Conservation (phyloP, 2,797 vertebrate genomes). For the Geotrypetes seraphini region DNA sequence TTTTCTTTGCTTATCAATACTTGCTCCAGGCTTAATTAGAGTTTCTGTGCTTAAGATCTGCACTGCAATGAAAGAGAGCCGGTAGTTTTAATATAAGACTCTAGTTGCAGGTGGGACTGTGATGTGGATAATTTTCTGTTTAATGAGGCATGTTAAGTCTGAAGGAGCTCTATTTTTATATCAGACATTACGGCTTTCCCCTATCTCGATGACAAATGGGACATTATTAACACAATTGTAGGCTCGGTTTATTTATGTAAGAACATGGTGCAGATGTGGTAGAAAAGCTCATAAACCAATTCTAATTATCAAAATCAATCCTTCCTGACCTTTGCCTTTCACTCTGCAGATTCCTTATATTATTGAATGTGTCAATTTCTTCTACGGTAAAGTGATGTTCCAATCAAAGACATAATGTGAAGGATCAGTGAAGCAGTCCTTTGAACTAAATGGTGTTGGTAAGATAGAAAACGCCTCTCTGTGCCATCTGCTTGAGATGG, state of each 20-base stretch:
- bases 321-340: constrained; percentile 42
- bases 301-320: constrained; percentile 43
- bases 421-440: too few species aligned
- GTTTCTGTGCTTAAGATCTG: background rate
- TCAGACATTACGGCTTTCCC: background rate
- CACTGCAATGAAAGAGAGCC: rapidly evolving
- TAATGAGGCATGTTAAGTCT: background rate
- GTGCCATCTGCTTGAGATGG: too few species aligned
- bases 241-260: constrained; percentile 16
- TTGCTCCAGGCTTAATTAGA: constrained; percentile 13
- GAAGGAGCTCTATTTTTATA: background rate
- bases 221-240: too few species aligned
- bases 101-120: too few species aligned
- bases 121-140: background rate
- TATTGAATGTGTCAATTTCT: too few species aligned
- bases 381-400: too few species aligned
- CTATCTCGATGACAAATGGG: constrained; percentile 18
- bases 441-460: too few species aligned
- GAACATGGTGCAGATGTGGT: constrained; percentile 22
- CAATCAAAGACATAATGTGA: too few species aligned
- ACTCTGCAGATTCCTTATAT: constrained; percentile 3
- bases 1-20: constrained; percentile 18
- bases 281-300: constrained; percentile 20
- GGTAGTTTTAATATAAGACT: too few species aligned
- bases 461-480: too few species aligned